These are phyloP conservation scores for Microtus agrestis DNA, from an alignment of 2,797 vertebrate species.

Conservation along the genomic window DNA sequence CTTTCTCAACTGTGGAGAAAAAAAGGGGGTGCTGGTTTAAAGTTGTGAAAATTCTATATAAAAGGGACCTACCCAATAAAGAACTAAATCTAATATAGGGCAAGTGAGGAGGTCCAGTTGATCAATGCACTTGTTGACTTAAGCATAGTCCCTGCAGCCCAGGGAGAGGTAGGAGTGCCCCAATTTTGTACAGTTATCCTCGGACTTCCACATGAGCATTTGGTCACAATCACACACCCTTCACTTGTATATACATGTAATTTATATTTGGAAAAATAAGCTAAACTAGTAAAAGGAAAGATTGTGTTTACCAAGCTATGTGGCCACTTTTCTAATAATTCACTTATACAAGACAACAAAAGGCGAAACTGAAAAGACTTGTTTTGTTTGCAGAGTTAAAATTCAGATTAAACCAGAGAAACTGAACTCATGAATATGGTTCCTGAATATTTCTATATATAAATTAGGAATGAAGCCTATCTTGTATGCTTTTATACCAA, in stretches of 20 bases:
- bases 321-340: neutral
- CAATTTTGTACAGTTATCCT: neutral
- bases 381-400: neutral
- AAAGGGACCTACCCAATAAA: neutral
- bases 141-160: too few species aligned
- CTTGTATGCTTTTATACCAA: neutral
- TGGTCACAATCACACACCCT: too few species aligned
- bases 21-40: neutral
- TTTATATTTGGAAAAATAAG: neutral
- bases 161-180: rapidly evolving
- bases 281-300: neutral
- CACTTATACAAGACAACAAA: neutral
- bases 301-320: neutral
- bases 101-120: neutral
- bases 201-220: neutral
- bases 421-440: neutral
- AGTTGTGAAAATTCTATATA: neutral
- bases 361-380: neutral
- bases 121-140: neutral
- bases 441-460: neutral
- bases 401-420: neutral
- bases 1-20: neutral
- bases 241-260: too few species aligned
- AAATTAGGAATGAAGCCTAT: neutral
- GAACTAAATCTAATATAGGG: neutral